These are phyloP conservation scores for Drosophila murphyi DNA, from an alignment of 1,140 invertebrate species.

Conservation along the genomic window DNA sequence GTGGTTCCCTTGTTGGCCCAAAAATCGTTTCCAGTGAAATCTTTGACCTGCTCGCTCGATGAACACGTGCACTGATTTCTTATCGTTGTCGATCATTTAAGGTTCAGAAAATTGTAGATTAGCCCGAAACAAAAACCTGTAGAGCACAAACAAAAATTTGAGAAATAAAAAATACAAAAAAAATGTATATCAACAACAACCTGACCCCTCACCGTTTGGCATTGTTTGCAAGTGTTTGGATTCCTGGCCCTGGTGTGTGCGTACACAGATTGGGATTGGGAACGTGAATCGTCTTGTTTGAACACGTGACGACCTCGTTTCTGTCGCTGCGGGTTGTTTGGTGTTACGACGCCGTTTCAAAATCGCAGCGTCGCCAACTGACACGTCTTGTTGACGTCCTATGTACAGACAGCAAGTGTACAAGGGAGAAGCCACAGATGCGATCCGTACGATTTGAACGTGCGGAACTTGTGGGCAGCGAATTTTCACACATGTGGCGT, in stretches of 20 bases:
- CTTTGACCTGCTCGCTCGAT: constrained; percentile 48
- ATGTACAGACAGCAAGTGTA: constrained; percentile 50
- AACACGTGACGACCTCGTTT: constrained; percentile 80
- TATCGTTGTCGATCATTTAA: constrained; percentile 71
- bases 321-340: constrained; percentile 62
- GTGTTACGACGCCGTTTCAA: constrained; percentile 45
- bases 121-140: constrained; percentile 60
- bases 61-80: constrained; percentile 81
- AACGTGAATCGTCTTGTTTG: constrained; percentile 60
- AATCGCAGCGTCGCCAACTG: constrained; percentile 44
- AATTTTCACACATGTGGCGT: constrained; percentile 69
- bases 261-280: constrained; percentile 35
- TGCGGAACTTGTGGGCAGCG: constrained; percentile 59
- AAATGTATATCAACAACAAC: constrained; percentile 59
- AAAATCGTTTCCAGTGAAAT: constrained; percentile 57
- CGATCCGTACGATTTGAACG: constrained; percentile 13
- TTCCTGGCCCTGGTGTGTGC: constrained; percentile 37
- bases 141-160: constrained; percentile 20
- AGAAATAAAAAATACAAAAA: constrained; percentile 33
- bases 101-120: constrained; percentile 71
- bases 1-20: constrained; percentile 56
- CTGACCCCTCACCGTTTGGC: constrained; percentile 60
- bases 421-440: constrained; percentile 13
- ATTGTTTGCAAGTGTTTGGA: constrained; percentile 48
- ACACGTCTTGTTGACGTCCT: constrained; percentile 53